phyloP scores from a whole-genome alignment of 2,113 vertebrate genomes.

The Macrotis lagotis region DNA sequence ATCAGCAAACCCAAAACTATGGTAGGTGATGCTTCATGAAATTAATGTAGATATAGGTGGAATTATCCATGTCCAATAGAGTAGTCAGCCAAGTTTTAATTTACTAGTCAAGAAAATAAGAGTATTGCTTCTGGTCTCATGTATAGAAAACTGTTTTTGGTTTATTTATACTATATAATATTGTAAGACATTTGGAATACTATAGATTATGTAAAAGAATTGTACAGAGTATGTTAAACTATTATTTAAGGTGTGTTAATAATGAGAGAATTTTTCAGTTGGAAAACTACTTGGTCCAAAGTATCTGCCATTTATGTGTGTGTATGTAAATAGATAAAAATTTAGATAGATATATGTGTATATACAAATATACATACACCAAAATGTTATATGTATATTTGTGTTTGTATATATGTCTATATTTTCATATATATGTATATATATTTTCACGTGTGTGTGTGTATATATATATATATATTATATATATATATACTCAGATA shows the following conservation, averaged over 20 bases:
- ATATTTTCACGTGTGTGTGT: neutral
- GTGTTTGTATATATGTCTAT: neutral
- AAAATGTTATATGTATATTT: neutral
- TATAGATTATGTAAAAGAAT: neutral
- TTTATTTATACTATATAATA: slow-evolving; percentile 11
- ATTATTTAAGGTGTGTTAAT: slow-evolving; percentile 1
- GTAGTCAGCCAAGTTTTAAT: neutral
- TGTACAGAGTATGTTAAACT: neutral
- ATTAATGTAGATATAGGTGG: slow-evolving; percentile 3
- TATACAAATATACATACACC: neutral
- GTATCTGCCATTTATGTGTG: neutral
- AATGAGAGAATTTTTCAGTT: neutral
- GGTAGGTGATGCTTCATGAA: slow-evolving; percentile 87
- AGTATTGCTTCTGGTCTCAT: slow-evolving; percentile 23
- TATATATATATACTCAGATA: neutral
- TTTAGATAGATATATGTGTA: neutral
- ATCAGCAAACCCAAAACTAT: slow-evolving; percentile 91
- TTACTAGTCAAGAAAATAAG: neutral
- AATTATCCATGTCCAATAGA: neutral
- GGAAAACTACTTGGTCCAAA: neutral
- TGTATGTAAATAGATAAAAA: neutral
- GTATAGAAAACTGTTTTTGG: neutral
- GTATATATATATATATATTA: neutral
- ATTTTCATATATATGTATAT: too few relatives aligned
- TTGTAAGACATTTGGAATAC: neutral